Base-by-base conservation (phyloP, 2,113 vertebrate species). In the Istiophorus platypterus region DNA sequence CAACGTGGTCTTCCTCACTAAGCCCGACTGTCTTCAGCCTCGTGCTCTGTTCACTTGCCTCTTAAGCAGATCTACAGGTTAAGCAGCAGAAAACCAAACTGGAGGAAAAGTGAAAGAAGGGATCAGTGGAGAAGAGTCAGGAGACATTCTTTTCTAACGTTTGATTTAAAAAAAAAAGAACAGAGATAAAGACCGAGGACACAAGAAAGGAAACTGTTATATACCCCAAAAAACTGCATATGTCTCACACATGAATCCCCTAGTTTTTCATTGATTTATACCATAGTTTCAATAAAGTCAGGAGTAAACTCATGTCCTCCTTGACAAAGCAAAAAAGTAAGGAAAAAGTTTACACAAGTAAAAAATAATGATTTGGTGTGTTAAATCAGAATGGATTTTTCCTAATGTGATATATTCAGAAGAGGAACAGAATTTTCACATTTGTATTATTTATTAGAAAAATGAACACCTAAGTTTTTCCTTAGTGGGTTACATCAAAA, bases 21-120 rank as follows among this genome's bases (percentile, higher is more conserved):
- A 90, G 84, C 90, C 75, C n/a, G 72, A 69, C 82, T 37, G 62
- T 41, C 84, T 72, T 72, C 66, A 52, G 84, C 83, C 72, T 78
- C 34, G 62, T 82, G 76, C 68, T 63, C 54, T 6, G 67, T 37
- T 85, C 72, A 67, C 78, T 66, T 17, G 72, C 45, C 74, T 20
- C 65, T 85, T 90, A 91, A 92, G 91, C 76, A 84, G 92, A 85
- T 94, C 91, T 85, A 1, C 72, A 37, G 78, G 82, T 89, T 88
- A 90, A 89, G 84, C 49, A 51, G 83, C 34, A 72, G 39, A 77
- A 80, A 85, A 85, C n/a, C 41, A 80, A 91, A 90, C 20, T 64
- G 62, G 58, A 72, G 24, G 66, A 81, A 86, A 82, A 88, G 89
- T 72, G 65, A 87, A 49, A 6, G 31, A 58, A 52, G 45, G 76